phyloP scores from a whole-genome alignment of 2,113 vertebrate genomes.

The Aspidoscelis tigris region DNA sequence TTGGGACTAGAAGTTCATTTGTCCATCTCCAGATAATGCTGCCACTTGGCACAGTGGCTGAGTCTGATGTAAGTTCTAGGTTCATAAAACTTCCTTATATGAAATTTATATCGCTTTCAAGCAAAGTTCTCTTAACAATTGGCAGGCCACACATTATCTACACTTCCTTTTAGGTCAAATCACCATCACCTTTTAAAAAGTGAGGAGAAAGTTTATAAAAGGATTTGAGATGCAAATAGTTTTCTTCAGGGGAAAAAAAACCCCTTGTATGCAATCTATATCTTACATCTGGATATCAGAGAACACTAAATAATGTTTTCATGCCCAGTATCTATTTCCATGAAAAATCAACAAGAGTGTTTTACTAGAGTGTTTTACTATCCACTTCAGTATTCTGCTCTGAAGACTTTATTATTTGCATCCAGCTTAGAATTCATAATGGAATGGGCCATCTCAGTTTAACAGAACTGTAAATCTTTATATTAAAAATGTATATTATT shows the following conservation, averaged over 20 bases:
- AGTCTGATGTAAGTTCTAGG: too few species aligned
- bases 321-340: neutral
- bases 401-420: neutral
- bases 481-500: too few species aligned
- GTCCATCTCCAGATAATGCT: too few species aligned
- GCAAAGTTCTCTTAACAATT: too few species aligned
- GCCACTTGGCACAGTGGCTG: too few species aligned
- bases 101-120: too few species aligned
- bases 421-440: neutral
- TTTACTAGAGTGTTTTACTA: neutral
- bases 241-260: neutral
- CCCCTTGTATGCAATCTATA: too few species aligned
- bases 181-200: neutral
- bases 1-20: too few species aligned
- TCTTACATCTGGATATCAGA: too few species aligned
- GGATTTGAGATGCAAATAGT: neutral
- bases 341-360: neutral
- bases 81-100: too few species aligned
- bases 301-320: too few species aligned
- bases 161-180: neutral
- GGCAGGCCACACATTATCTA: too few species aligned
- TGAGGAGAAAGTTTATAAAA: neutral
- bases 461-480: neutral
- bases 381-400: neutral
- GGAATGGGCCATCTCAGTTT: neutral